Conservation (phyloP, 2,113 vertebrate genomes). For the Erinaceus europaeus region DNA sequence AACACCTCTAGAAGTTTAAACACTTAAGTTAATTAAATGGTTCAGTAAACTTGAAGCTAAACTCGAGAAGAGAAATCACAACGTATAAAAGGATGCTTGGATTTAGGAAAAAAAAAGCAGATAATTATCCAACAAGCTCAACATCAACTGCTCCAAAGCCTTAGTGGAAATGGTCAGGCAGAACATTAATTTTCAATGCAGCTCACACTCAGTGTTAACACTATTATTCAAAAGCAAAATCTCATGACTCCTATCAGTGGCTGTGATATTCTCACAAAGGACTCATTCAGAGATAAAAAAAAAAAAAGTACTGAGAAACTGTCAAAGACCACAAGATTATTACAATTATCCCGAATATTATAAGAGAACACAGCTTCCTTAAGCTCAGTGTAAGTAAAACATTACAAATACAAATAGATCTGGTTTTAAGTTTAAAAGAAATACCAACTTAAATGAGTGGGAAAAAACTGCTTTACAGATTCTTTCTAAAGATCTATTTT, state of each 20-base stretch:
- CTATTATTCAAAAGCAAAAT: conserved; percentile 47
- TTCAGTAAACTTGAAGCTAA: conserved; percentile 70
- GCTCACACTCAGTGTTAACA: conserved; percentile 23
- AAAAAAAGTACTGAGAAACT: not conserved
- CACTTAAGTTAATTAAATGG: conserved; percentile 77
- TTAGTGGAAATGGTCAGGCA: conserved; percentile 55
- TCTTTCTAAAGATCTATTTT: not conserved
- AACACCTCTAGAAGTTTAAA: conserved; percentile 74
- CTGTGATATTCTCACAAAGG: not conserved
- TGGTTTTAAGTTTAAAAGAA: conserved; percentile 4
- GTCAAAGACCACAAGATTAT: not conserved
- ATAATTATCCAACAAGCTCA: conserved; percentile 68
- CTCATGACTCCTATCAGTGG: not conserved
- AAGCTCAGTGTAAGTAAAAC: not conserved
- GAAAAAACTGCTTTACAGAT: not conserved
- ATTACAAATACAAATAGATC: not conserved
- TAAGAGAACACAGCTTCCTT: not conserved
- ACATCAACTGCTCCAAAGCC: conserved; percentile 55
- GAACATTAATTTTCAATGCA: conserved; percentile 59
- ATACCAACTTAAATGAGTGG: not conserved
- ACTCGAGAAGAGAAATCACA: conserved; percentile 67
- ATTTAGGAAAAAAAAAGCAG: conserved; percentile 42
- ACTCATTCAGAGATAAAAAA: not conserved
- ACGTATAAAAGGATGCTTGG: conserved; percentile 66
- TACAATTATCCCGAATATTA: not conserved